Evolutionary conservation across 2,113 vertebrate genomes (phyloP).

Genomic region (Silurus meridionalis): DNA sequence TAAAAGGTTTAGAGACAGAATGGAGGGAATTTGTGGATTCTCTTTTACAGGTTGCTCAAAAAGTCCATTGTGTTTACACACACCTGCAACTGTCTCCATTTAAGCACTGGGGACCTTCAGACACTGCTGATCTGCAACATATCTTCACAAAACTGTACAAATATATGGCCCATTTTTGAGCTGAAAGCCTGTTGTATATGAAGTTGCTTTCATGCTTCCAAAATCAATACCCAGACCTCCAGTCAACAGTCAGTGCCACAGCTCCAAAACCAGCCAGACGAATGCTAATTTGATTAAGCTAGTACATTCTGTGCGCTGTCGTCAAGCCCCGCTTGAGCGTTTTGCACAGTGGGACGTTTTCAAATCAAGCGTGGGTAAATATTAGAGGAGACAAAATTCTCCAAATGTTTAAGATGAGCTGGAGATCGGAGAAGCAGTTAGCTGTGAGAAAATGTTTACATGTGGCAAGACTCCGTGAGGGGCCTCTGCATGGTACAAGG

Average conservation of each 20-base stretch:
- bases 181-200: constrained; percentile 24
- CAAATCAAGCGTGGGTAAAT: constrained; percentile 52
- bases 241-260: constrained; percentile 3
- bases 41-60: background rate
- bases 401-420: constrained; percentile 47
- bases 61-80: background rate
- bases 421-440: constrained; percentile 60
- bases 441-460: constrained; percentile 65
- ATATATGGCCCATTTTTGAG: constrained; percentile 25
- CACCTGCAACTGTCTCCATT: constrained; percentile 21
- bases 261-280: constrained; percentile 51
- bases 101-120: constrained; percentile 26
- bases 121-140: constrained; percentile 35
- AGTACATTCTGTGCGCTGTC: constrained; percentile 24
- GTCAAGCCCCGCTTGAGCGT: constrained; percentile 39
- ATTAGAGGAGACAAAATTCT: constrained; percentile 59
- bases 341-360: constrained; percentile 51
- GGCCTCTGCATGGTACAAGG: constrained; percentile 62
- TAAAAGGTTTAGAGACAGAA: background rate
- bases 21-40: background rate
- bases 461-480: constrained; percentile 51
- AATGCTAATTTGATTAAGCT: constrained; percentile 50
- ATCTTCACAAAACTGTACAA: constrained; percentile 45
- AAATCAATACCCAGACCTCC: constrained; percentile 50
- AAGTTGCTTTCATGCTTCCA: constrained; percentile 44